Evolutionary conservation across 1,140 invertebrate species (phyloP).

Genomic region (Brachionus koreanus): DNA sequence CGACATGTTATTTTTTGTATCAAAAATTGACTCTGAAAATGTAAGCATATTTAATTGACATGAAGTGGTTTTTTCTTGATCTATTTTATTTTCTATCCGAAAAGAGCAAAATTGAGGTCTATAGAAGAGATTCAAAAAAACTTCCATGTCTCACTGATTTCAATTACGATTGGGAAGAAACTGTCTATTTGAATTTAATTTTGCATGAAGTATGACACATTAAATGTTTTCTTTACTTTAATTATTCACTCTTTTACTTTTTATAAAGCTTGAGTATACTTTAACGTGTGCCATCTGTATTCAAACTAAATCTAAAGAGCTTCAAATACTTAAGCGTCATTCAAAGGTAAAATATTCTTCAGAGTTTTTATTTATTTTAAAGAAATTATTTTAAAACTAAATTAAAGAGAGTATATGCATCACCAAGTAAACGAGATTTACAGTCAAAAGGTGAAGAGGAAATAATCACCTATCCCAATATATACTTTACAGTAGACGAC

Average conservation of each 20-base stretch:
- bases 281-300: constrained; percentile 94
- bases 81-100: constrained; percentile 57
- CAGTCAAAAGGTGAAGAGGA: constrained; percentile 95
- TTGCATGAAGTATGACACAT: constrained; percentile 73
- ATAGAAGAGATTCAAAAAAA: constrained; percentile 90
- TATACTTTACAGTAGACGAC: constrained; percentile 98
- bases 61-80: too few relatives aligned
- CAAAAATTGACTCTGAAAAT: constrained; percentile 14
- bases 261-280: constrained; percentile 78
- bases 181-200: constrained; percentile 95
- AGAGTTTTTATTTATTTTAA: neutral
- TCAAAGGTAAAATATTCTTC: constrained; percentile 4
- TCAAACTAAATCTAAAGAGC: constrained; percentile 88
- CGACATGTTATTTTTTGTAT: constrained; percentile 88
- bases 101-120: constrained; percentile 64
- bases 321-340: constrained; percentile 86
- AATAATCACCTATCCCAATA: constrained; percentile 96
- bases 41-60: neutral
- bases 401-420: constrained; percentile 76
- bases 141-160: constrained; percentile 82
- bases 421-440: constrained; percentile 89
- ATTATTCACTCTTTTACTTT: neutral
- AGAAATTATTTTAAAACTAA: neutral
- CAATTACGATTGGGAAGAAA: constrained; percentile 97
- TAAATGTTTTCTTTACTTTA: neutral